Percentiles rank a stretch among this genome's conserved stretches.
Conservation (phyloP, 1,140 invertebrate genomes). For the Brachionus rubens region DNA sequence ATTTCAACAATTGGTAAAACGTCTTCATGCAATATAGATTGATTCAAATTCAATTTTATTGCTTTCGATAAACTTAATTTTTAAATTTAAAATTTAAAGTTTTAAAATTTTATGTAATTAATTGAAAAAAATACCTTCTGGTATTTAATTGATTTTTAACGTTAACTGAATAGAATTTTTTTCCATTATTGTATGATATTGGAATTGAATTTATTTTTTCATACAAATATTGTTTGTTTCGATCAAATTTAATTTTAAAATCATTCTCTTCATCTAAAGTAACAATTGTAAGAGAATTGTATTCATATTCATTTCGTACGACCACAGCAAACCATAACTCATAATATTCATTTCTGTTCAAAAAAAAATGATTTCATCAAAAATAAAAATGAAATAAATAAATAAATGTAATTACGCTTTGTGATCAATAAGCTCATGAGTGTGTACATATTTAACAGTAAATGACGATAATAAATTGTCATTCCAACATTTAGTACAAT, state of each 20-base stretch:
- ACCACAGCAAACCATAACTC: conserved; percentile 12
- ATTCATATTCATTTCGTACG: background rate
- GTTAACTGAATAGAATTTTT: background rate
- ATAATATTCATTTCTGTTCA: background rate
- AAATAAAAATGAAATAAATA: no score
- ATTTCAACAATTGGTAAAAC: background rate
- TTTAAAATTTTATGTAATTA: no score
- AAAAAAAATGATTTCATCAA: background rate
- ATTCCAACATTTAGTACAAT: conserved; percentile 9
- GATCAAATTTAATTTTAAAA: background rate
- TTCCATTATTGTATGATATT: conserved; percentile 3
- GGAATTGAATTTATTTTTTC: background rate
- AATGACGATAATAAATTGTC: background rate
- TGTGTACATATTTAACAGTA: background rate
- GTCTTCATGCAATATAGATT: conserved; percentile 14
- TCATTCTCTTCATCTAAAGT: background rate
- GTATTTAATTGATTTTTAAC: background rate
- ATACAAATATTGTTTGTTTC: conserved; percentile 1
- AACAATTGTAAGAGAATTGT: background rate
- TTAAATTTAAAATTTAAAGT: no score
- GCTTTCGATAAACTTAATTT: background rate
- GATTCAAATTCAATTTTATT: background rate
- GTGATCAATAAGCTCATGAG: background rate
- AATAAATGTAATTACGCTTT: conserved; percentile 27
- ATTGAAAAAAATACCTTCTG: background rate